phyloP scores from a whole-genome alignment of 37 sponge, comb jelly and placozoan genomes.

The Oscarella lobularis region DNA sequence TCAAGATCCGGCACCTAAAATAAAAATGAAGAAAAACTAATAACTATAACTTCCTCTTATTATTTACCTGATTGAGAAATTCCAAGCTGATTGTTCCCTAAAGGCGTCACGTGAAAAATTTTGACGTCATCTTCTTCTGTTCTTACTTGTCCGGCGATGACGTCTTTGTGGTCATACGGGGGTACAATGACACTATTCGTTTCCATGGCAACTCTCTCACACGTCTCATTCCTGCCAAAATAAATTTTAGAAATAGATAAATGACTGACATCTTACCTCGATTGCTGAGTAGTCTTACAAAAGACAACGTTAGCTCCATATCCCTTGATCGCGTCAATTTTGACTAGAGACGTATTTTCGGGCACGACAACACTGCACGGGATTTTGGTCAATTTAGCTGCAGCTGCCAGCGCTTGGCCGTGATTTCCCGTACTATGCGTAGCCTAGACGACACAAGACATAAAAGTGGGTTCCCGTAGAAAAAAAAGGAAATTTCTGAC shows the following conservation, averaged over 20 bases:
- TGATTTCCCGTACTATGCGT: slow-evolving; percentile 4
- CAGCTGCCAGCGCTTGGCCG: slow-evolving; percentile 1
- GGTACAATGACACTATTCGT: neutral
- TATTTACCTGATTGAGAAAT: neutral
- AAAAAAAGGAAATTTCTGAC: neutral
- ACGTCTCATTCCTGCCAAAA: neutral
- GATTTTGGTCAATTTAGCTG: neutral
- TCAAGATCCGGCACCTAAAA: slow-evolving; percentile 1
- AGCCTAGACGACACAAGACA: neutral
- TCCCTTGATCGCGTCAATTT: neutral
- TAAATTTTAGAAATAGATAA: neutral
- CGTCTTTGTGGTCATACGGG: neutral
- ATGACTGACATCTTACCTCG: neutral
- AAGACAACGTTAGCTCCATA: slow-evolving; percentile 7
- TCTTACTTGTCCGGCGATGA: slow-evolving; percentile 4
- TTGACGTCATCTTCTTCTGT: neutral
- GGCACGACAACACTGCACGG: slow-evolving; percentile 8
- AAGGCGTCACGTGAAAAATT: neutral
- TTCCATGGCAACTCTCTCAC: neutral
- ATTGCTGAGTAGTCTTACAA: neutral
- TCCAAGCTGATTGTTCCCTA: neutral
- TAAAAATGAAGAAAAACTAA: neutral
- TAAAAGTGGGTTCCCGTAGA: neutral
- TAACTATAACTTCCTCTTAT: neutral
- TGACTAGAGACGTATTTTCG: neutral